Evolutionary conservation across 2,113 vertebrate genomes (phyloP), one percentile per base, ranked within the genome.

Genomic region (Corythoichthys intestinalis): DNA sequence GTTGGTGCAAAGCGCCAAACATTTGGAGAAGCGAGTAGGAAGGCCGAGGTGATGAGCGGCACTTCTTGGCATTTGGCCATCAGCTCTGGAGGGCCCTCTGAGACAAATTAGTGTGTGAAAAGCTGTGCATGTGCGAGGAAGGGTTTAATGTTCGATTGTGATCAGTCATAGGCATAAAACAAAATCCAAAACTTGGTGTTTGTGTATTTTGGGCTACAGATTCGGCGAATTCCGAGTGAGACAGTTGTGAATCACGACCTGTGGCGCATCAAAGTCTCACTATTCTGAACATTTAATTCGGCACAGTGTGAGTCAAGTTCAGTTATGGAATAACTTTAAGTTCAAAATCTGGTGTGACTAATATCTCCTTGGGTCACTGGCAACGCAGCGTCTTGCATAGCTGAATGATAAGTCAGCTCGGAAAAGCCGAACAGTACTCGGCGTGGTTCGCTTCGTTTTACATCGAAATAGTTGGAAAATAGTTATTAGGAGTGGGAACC

Each of bases 101-200:
- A 4, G 53, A 56, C 53, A 28, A 34, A 53, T 53, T n/a, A 20
- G 78, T 89, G 70, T 79, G 72, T 67, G 73, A 75, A 74, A 78
- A 70, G 38, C 17, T 66, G 64, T 72, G 65, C 69, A 64, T 69
- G 64, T 70, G 73, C 76, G 63, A 63, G 66, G 64, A 13, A 41
- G 44, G 68, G 64, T 70, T 71, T 66, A 65, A 28, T 52, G 79
- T 89, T 87, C 65, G 64, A 73, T 69, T 82, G 72, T 67, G 85
- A 89, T 88, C 86, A 73, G 87, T 86, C 92, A 93, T 89, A 34
- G n/a, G 57, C 41, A 41, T 69, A 61, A 46, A 67, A 72, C 62
- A 92, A 95, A 94, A 94, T 94, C 94, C 92, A 94, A 89, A 92
- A 92, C 87, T 93, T 92, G 91, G 91, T 92, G 81, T 91, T 84